Base-by-base conservation (phyloP, 2,888 invertebrate genomes). In the Aleiodes testaceus region DNA sequence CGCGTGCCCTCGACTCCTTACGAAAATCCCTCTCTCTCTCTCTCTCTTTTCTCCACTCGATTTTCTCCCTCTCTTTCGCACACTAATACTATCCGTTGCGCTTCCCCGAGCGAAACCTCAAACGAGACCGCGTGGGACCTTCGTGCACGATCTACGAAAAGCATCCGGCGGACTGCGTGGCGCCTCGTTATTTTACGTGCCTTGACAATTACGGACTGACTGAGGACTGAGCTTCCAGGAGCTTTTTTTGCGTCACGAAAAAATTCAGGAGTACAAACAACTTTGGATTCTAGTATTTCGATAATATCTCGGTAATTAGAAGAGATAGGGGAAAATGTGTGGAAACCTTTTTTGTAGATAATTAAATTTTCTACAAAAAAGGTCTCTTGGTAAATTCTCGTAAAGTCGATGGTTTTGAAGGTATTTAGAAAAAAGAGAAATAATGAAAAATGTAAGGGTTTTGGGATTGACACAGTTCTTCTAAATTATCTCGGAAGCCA, bases 41-140 rank as follows among this genome's bases (percentile, higher is more conserved):
- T 61, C 72, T 52, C 64, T 55, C 65, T 68, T 61, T 59, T 42
- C 65, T 45, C 30, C 64, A 42, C 70, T 61, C 59, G 52, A 53
- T 61, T 44, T 49, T 59, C 50, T 72, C 20, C 42, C 69, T 45
- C 64, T 63, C 69, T 44, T 66, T 61, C 12, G 30, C 70, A 45
- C 65, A 20, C 50, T 52, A 42, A 22, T 55, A 45, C 52, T 67
- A 67, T 70, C 68, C 47, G 70, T 66, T 70, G 70, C 59, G 59
- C 61, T 66, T 36, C 70, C 66, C 49, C 70, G 70, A 75, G 74
- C 72, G 73, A 77, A 75, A 77, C 76, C 78, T 76, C 78, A 78
- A 78, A 78, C 74, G 78, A 75, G 73, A 75, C 78, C 78, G 74
- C 75, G 72, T 69, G 70, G 59, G 73, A 76, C 74, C 70, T 74